Evolutionary conservation across 2,888 invertebrate genomes (phyloP).

Genomic region (Chirona hameri): DNA sequence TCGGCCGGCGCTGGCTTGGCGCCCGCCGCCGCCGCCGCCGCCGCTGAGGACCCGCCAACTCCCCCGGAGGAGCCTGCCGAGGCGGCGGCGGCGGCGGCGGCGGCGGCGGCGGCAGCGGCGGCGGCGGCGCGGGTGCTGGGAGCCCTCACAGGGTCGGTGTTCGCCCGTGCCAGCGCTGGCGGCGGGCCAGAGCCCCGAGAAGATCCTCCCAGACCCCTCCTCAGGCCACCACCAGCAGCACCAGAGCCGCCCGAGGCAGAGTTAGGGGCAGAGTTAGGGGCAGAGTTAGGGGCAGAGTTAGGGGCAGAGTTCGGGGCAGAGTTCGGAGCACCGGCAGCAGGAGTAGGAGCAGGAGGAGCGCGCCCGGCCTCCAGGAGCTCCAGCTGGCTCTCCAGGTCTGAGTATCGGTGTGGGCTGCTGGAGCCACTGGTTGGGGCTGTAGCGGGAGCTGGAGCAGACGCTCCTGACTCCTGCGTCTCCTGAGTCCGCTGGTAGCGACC

Average conservation of each 20-base stretch:
- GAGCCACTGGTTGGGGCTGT: neutral
- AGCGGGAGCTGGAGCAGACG: neutral
- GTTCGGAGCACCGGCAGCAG: no score
- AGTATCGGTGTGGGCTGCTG: neutral
- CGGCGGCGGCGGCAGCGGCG: neutral
- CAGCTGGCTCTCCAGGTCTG: neutral
- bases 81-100: no score
- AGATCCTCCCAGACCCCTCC: neutral
- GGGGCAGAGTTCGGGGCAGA: no score
- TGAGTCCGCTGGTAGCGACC: conserved; percentile 25
- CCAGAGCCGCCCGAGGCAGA: no score
- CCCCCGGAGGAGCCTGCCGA: no score
- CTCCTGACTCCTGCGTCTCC: neutral
- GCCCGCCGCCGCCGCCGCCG: no score
- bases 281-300: no score
- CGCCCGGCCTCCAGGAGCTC: neutral
- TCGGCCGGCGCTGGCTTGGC: neutral
- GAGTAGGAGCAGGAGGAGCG: no score
- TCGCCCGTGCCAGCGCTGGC: neutral
- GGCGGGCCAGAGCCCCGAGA: neutral
- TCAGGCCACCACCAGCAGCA: no score
- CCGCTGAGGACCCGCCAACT: no score
- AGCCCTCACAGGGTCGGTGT: neutral
- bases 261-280: no score
- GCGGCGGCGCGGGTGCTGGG: neutral